Base-by-base conservation (phyloP, 2,797 vertebrate genomes). In the Mallotus villosus region DNA sequence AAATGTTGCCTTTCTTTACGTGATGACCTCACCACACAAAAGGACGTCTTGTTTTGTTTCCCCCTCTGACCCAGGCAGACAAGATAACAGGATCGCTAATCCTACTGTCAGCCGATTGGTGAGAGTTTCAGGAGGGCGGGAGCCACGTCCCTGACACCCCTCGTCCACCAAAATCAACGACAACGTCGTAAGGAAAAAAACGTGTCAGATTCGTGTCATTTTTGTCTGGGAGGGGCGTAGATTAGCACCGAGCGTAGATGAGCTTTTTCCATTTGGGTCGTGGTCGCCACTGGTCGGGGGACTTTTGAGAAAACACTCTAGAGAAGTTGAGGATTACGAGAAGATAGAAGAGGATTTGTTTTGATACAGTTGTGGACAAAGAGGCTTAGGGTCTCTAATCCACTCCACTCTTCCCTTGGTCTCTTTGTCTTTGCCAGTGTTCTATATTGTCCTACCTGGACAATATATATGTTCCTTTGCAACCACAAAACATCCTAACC, bases 351-450 rank as follows among this genome's bases (percentile, higher is more conserved):
- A 64, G 19, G 7, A 72, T 53, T 57, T 57, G 32, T 64, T 11
- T 2, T 41, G 37, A 65, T 49, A 24, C 11, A 3, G 37, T 24
- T 49, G 24, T 25, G 14, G 14, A 65, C 22, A 65, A 55, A 55
- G 63, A 63, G n/a, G 62, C 62, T 63, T 34, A 63, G 19, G 37
- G 32, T 41, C n/a, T 64, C 51, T 22, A 64, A 64, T 64, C 32
- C 8, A 21, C 63, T 46, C 8, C 32, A n/a, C 34, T 46, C 1
- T 24, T 49, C 22, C 37, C 63, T 55, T n/a, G 16, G 16, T 55
- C 19, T 55, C 19, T 3, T 17, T 7, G 5, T n/a, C 51, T 55
- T n/a, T n/a, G 6, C 6, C 51, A 17, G 16, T 2, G 19, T 55
- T 55, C 51, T n/a, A 19, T n/a, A n/a, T n/a, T 5, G 51, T 7